These are phyloP conservation scores for Callorhinus ursinus DNA, from an alignment of 2,113 vertebrate species.

Conservation along the genomic window DNA sequence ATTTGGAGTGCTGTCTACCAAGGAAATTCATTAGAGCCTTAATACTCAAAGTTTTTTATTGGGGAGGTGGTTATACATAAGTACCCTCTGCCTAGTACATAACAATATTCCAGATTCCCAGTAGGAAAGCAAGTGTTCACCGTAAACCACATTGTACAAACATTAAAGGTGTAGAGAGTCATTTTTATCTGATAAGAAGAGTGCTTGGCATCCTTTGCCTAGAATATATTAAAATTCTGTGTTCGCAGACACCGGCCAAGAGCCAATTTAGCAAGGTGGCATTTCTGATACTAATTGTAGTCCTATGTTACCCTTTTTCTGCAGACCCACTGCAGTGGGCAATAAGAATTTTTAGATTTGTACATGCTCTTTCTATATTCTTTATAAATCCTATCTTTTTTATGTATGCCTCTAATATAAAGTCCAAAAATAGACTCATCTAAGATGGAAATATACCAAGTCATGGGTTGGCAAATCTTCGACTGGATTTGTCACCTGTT, in stretches of 20 bases:
- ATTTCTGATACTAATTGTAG: constrained; percentile 6
- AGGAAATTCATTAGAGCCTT: neutral
- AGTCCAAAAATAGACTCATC: neutral
- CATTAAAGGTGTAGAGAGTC: neutral
- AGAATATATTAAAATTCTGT: neutral
- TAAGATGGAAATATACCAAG: neutral
- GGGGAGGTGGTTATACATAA: neutral
- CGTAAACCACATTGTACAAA: neutral
- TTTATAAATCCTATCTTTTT: neutral
- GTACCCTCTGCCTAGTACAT: neutral
- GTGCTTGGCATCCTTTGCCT: neutral
- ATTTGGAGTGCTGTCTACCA: neutral
- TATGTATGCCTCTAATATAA: neutral
- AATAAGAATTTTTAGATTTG: neutral
- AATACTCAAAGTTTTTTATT: neutral
- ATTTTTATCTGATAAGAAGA: neutral
- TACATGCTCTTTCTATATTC: neutral
- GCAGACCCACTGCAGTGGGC: neutral
- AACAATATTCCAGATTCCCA: neutral
- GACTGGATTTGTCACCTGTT: neutral
- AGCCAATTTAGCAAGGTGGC: neutral
- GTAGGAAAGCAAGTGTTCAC: neutral
- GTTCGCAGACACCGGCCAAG: neutral
- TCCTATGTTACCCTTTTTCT: neutral
- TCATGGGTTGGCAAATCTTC: neutral